Conservation (phyloP, 1,140 invertebrate species). For the Drosophila miranda region DNA sequence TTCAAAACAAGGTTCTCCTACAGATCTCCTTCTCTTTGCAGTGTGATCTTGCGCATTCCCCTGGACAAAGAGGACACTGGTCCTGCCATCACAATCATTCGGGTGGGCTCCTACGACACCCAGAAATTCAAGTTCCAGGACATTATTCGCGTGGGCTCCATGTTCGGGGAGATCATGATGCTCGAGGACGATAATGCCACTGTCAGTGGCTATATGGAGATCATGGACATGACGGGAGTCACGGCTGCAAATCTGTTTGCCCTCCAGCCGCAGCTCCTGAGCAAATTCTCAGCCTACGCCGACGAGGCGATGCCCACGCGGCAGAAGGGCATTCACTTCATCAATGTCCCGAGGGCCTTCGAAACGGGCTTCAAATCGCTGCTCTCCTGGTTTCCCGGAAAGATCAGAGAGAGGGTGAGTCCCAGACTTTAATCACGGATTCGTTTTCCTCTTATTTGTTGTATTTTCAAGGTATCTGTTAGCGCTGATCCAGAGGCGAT, state of each 20-base stretch:
- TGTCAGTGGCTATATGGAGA: constrained; percentile 73
- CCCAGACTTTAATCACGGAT: neutral
- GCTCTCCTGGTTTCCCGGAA: constrained; percentile 80
- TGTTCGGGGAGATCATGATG: constrained; percentile 82
- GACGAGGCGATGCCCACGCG: constrained; percentile 84
- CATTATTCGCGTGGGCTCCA: constrained; percentile 72
- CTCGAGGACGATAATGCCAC: constrained; percentile 82
- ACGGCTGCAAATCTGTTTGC: constrained; percentile 83
- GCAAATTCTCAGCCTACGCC: constrained; percentile 83
- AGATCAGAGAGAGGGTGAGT: constrained; percentile 66
- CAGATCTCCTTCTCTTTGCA: constrained; percentile 2
- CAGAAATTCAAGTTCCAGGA: constrained; percentile 74
- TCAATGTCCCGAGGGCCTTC: constrained; percentile 83
- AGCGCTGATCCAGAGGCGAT: constrained; percentile 78
- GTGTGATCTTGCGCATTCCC: constrained; percentile 67
- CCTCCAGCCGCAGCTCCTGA: constrained; percentile 83
- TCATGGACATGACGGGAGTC: constrained; percentile 83
- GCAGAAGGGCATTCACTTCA: constrained; percentile 83
- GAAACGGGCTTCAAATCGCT: constrained; percentile 83
- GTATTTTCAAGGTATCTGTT: constrained; percentile 57
- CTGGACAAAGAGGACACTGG: constrained; percentile 66
- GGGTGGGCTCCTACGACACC: constrained; percentile 74
- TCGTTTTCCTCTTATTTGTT: neutral
- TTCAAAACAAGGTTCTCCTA: too few species aligned
- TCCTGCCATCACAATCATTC: constrained; percentile 82